Base-by-base conservation (phyloP, 2,113 vertebrate species). In the Festucalex cinctus region DNA sequence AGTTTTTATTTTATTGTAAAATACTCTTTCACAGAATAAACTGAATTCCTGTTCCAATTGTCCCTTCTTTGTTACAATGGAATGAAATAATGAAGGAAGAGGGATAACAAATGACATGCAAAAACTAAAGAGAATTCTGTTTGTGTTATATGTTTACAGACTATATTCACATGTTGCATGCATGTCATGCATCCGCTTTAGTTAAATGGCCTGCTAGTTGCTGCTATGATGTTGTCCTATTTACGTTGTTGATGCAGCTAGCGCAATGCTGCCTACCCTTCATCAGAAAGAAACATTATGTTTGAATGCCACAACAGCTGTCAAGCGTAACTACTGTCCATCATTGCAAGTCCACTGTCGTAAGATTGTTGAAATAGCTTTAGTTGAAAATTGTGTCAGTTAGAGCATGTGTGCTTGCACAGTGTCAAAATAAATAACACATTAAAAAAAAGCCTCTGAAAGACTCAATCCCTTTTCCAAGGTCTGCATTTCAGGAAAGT, bases 401-500 rank as follows among this genome's bases (percentile, higher is more conserved):
- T 46, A 70, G 76, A 75, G 65, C 36, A 51, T 1, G 37, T 68
- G 49, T 65, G 70, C 37, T 66, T 37, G 63, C 75, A 71, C 60
- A 28, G 67, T 63, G 26, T 62, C 32, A 58, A 71, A 77, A 79
- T 77, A 71, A 60, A 61, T 39, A 35, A 7, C 65, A 32, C 28
- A 32, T 32, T 2, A 32, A 32, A 32, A 32, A 32, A 32, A 32
- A n/a, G n/a, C n/a, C 28, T 32, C 28, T 32, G 2, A 32, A 32
- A 32, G 28, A 63, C 36, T 57, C 13, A n/a, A 54, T 65, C 22
- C 13, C 20, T 5, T 82, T 78, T 80, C 83, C 73, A 57, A 17
- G 46, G 68, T 76, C 63, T 73, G 79, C 72, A 78, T 69, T 74
- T 66, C 65, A 9, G 63, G 82, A 77, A 79, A 77, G 57, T 26